phyloP scores from a whole-genome alignment of 2,888 invertebrate species.

The Phrixothrix hirtus region DNA sequence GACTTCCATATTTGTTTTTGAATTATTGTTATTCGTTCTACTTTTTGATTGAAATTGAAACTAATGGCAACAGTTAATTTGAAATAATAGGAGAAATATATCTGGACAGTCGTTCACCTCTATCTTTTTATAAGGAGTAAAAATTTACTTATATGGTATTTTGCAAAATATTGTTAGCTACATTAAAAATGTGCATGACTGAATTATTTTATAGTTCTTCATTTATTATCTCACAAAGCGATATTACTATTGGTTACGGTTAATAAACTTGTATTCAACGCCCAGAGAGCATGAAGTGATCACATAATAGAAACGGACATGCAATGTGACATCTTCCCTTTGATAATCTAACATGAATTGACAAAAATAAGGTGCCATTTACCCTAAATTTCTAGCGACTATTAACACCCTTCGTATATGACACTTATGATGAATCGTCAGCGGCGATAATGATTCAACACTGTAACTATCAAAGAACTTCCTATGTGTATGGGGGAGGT shows the following conservation, averaged over 20 bases:
- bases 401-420: constrained; percentile 52
- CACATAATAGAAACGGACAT: constrained; percentile 7
- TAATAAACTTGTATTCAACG: neutral
- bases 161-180: too few species aligned
- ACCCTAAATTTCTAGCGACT: constrained; percentile 40
- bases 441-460: constrained; percentile 52
- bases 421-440: constrained; percentile 54
- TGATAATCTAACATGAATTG: constrained; percentile 31
- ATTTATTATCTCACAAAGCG: too few species aligned
- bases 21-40: too few species aligned
- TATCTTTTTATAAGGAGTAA: neutral
- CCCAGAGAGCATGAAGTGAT: neutral
- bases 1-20: too few species aligned
- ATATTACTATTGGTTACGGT: too few species aligned
- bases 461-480: constrained; percentile 51
- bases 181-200: too few species aligned
- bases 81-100: too few species aligned
- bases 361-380: constrained; percentile 37
- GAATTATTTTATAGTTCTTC: too few species aligned
- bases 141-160: neutral
- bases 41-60: too few species aligned
- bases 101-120: constrained; percentile 43
- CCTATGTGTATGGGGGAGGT: constrained; percentile 43
- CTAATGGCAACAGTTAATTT: too few species aligned
- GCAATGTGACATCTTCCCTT: constrained; percentile 32